Base-by-base conservation (phyloP, 2,888 invertebrate genomes). In the Lochmaea capreae region DNA sequence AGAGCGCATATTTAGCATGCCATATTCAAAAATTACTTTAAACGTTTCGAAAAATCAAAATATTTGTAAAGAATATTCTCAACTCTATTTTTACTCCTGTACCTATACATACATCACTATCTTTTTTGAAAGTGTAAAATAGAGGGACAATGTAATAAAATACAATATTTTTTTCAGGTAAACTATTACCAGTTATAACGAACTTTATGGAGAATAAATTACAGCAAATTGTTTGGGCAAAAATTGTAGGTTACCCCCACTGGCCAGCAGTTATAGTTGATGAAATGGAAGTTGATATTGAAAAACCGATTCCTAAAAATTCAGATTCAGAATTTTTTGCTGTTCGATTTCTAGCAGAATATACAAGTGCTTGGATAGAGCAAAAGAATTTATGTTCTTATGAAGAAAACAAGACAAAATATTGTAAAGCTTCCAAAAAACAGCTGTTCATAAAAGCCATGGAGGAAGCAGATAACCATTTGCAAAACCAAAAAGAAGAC, bases 181-280 rank as follows among this genome's bases (percentile, higher is more conserved):
- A 33, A 33, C 33, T 5, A 33, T 33, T 33, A 33, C 5, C 33
- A 33, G 33, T 33, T 33, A 33, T 33, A 33, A 33, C 2, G 5
- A 33, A 33, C 33, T 33, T 33, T 3, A 54, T 18, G 52, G 52
- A 54, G 16, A 16, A 54, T 54, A 54, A 54, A 54, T 16, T 54
- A 54, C 52, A 54, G 16, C 52, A 54, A n/a, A 26, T 67, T 43
- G 62, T 62, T 10, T 62, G 62, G 62, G 62, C 62, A 18, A 62
- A 62, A 62, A 18, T 62, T 14, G 42, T 62, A 26, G 62, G 62
- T 12, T 42, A 62, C 16, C 62, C 62, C 3, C 39, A 43, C 18
- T 62, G 62, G 62, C 62, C 62, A 16, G 62, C 62, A 16, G 62
- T 62, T 8, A 62, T 62, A 62, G 42, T 62, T 11, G 16, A 62